phyloP scores from a whole-genome alignment of 2,888 invertebrate genomes.

The Fragum fragum region DNA sequence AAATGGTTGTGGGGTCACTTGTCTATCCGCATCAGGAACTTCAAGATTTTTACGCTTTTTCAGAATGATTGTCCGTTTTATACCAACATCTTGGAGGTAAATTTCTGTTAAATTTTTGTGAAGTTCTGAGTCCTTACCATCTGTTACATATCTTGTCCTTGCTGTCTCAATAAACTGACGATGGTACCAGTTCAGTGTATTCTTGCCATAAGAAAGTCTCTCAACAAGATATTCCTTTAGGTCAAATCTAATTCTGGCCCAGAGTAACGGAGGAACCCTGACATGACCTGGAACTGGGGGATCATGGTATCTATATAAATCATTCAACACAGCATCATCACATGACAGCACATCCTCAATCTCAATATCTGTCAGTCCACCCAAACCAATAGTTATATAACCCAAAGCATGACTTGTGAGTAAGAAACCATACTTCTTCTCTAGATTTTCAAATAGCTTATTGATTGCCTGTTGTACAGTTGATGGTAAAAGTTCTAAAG shows the following conservation, averaged over 20 bases:
- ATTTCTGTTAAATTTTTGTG: conserved; percentile 77
- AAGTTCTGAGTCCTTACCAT: conserved; percentile 65
- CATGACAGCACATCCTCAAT: conserved; percentile 85
- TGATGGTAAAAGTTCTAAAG: conserved; percentile 61
- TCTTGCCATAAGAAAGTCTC: conserved; percentile 79
- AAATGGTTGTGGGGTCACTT: conserved; percentile 80
- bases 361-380: conserved; percentile 83
- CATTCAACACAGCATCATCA: conserved; percentile 82
- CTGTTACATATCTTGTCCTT: conserved; percentile 70
- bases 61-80: conserved; percentile 78
- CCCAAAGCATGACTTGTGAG: conserved; percentile 80
- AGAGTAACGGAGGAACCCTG: conserved; percentile 82
- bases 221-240: conserved; percentile 83
- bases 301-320: conserved; percentile 83
- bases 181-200: conserved; percentile 84
- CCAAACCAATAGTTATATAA: conserved; percentile 80
- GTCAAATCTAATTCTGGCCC: conserved; percentile 81
- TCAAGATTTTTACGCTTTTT: conserved; percentile 73
- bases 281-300: conserved; percentile 84
- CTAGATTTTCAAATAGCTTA: conserved; percentile 78
- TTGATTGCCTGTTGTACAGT: conserved; percentile 79
- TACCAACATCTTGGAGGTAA: conserved; percentile 74
- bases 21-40: conserved; percentile 81
- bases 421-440: conserved; percentile 78
- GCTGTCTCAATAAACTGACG: conserved; percentile 84